A percentile compares a stretch with the other conserved stretches of the same genome.
phyloP scores from a whole-genome alignment of 2,888 invertebrate species.

The Cremastinae sp. region DNA sequence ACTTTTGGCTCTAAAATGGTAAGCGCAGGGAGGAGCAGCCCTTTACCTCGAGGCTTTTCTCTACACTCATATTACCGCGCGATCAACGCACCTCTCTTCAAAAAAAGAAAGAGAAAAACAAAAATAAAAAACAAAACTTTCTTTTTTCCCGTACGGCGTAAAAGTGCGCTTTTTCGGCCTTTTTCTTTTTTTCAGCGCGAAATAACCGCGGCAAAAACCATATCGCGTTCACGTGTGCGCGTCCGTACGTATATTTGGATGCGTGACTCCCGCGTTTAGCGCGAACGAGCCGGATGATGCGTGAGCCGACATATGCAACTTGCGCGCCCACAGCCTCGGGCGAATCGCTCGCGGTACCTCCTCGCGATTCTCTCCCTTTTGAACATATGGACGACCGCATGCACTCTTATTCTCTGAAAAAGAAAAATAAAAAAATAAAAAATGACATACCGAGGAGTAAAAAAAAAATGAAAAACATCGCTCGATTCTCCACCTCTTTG shows the following conservation, averaged over 20 bases:
- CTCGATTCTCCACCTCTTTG: constrained; percentile 30
- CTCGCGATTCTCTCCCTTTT: constrained; percentile 43
- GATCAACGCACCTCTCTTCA: constrained; percentile 48
- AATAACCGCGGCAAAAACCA: constrained; percentile 37
- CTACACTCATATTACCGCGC: constrained; percentile 49
- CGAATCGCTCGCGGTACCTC: constrained; percentile 50
- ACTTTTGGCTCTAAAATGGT: constrained; percentile 19
- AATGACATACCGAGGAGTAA: neutral
- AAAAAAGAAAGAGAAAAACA: neutral
- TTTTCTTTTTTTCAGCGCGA: constrained; percentile 33
- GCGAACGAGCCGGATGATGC: constrained; percentile 60
- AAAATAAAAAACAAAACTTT: neutral
- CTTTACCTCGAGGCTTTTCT: constrained; percentile 50
- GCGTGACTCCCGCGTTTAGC: constrained; percentile 74
- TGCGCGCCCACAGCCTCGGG: constrained; percentile 54
- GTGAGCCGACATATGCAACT: constrained; percentile 68
- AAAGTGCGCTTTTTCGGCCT: constrained; percentile 49
- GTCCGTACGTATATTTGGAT: constrained; percentile 45
- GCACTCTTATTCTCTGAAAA: constrained; percentile 39
- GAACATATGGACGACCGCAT: constrained; percentile 61
- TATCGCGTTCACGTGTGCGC: constrained; percentile 8
- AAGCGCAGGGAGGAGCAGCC: constrained; percentile 30
- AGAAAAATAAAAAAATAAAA: neutral
- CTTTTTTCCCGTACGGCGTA: constrained; percentile 28
- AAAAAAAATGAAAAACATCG: constrained; percentile 13